phyloP scores from a whole-genome alignment of 2,113 vertebrate genomes.

The Seriola aureovittata region DNA sequence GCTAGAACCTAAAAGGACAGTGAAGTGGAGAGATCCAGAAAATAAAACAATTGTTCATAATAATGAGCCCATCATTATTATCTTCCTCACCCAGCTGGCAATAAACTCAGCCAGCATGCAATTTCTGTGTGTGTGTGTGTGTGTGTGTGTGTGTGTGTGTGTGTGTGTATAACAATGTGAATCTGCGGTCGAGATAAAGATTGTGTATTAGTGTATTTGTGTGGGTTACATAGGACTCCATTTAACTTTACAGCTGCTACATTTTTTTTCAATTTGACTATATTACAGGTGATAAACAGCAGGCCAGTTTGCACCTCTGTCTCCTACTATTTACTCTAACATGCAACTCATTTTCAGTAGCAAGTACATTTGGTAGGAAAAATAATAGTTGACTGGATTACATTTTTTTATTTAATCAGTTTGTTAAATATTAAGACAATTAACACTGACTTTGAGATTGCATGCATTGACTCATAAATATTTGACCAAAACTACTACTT shows the following conservation, averaged over 20 bases:
- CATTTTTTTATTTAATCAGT: background rate
- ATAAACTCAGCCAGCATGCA: constrained; percentile 32
- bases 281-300: background rate
- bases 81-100: constrained; percentile 44
- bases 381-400: background rate
- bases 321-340: background rate
- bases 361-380: background rate
- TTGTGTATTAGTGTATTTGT: background rate
- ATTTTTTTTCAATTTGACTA: background rate
- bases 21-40: constrained; percentile 1
- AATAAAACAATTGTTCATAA: constrained; percentile 41
- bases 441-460: background rate
- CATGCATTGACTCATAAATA: background rate
- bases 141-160: constrained; percentile 3
- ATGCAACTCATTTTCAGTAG: background rate
- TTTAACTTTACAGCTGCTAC: background rate
- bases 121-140: background rate
- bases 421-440: background rate
- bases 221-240: background rate
- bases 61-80: constrained; percentile 43
- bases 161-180: no score
- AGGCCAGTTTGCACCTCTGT: background rate
- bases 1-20: background rate
- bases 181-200: background rate
- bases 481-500: background rate